Percentiles rank a stretch among this genome's conserved stretches.
phyloP scores from a whole-genome alignment of 2,888 invertebrate species.

The Pandemis cinnamomeana region DNA sequence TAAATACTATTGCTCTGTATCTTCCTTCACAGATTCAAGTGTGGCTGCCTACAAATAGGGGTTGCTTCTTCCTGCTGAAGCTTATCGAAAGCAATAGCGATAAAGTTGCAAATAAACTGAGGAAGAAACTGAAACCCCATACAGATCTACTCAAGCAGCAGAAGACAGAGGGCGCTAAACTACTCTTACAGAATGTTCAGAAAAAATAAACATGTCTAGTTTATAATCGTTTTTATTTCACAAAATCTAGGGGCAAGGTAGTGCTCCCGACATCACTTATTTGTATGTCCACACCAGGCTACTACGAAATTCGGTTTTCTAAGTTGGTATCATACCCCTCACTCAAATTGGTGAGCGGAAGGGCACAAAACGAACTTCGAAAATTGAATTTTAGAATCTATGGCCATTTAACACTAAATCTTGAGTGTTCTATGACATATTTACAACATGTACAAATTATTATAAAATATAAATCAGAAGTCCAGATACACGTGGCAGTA shows the following conservation, averaged over 20 bases:
- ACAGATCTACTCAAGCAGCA: constrained; percentile 79
- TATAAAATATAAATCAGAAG: no score
- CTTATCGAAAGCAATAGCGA: constrained; percentile 86
- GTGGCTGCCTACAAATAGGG: constrained; percentile 90
- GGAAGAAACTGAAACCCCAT: constrained; percentile 77
- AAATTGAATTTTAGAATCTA: no score
- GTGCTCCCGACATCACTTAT: not conserved
- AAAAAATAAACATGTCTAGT: constrained; percentile 62
- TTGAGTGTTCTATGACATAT: not conserved
- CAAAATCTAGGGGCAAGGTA: not conserved
- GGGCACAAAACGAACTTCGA: no score
- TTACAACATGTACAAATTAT: not conserved
- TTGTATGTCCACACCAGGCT: not conserved
- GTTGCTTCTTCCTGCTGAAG: constrained; percentile 89
- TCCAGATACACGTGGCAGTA: not conserved
- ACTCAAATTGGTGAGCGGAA: no score
- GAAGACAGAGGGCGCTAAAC: constrained; percentile 85
- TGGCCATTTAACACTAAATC: no score
- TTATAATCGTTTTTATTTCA: constrained; percentile 17
- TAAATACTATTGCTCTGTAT: not conserved
- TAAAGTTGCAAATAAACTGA: constrained; percentile 71
- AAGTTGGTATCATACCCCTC: no score
- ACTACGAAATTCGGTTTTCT: no score
- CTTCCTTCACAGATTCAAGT: constrained; percentile 76
- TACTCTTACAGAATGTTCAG: constrained; percentile 83